Evolutionary conservation across 2,888 invertebrate genomes (phyloP).

Genomic region (Papilio protenor): DNA sequence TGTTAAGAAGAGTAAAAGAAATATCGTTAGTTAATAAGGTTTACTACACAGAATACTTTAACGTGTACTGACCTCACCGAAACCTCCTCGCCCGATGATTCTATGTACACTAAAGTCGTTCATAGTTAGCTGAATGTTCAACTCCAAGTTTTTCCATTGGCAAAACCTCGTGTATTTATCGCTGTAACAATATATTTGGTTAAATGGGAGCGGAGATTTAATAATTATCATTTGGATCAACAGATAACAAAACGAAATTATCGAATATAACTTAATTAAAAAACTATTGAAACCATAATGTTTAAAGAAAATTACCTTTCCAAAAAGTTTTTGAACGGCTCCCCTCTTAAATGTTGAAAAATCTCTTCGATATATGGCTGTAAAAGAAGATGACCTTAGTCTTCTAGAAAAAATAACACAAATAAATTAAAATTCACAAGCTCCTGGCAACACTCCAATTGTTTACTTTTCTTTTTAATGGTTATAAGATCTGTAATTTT

Average conservation of each 20-base stretch:
- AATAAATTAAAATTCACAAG: constrained; percentile 5
- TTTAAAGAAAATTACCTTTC: constrained; percentile 90
- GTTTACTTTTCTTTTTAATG: constrained; percentile 26
- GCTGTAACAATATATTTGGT: constrained; percentile 85
- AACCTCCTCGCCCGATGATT: constrained; percentile 99
- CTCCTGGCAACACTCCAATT: constrained; percentile 20
- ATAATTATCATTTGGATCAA: not conserved
- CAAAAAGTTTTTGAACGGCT: constrained; percentile 98
- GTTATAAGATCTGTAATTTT: constrained; percentile 40
- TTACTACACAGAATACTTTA: not conserved
- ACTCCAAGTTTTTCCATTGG: constrained; percentile 99
- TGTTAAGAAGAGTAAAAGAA: too few relatives aligned
- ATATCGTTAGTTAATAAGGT: not conserved
- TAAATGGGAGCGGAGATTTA: not conserved
- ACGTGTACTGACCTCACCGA: constrained; percentile 90
- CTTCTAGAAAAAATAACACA: constrained; percentile 43
- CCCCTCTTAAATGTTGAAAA: constrained; percentile 97
- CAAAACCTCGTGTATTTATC: constrained; percentile 99
- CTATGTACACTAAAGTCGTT: constrained; percentile 99
- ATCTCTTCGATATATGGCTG: constrained; percentile 99
- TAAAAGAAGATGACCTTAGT: constrained; percentile 69
- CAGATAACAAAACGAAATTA: not conserved
- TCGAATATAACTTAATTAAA: not conserved
- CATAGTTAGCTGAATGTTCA: constrained; percentile 99
- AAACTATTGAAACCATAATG: constrained; percentile 11